These are phyloP conservation scores for Ctenicera cuprea DNA, from an alignment of 2,888 invertebrate genomes.

Conservation along the genomic window DNA sequence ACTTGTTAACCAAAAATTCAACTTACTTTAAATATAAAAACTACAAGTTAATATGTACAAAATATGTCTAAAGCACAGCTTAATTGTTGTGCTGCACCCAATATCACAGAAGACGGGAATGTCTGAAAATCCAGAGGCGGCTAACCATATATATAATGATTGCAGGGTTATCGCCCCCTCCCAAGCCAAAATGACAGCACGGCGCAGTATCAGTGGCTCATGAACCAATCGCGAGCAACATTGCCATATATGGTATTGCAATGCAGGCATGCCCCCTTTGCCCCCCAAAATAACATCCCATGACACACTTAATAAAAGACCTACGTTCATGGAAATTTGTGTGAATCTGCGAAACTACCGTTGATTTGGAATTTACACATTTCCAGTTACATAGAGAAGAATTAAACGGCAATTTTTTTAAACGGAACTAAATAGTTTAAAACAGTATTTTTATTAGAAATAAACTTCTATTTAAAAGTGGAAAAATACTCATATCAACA, in stretches of 20 bases:
- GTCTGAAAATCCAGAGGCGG: conserved; percentile 64
- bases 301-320: conserved; percentile 55
- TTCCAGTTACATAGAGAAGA: too few species aligned
- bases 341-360: conserved; percentile 14
- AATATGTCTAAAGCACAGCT: conserved; percentile 61
- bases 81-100: conserved; percentile 51
- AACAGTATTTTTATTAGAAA: too few species aligned
- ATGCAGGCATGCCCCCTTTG: conserved; percentile 74
- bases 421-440: too few species aligned
- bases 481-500: too few species aligned
- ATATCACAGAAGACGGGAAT: conserved; percentile 69
- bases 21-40: conserved; percentile 52
- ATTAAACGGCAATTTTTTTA: too few species aligned
- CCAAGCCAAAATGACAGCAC: conserved; percentile 69
- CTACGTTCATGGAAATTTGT: conserved; percentile 42
- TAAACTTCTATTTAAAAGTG: too few species aligned
- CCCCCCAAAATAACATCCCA: conserved; percentile 45
- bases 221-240: conserved; percentile 81
- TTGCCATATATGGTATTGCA: conserved; percentile 88
- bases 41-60: conserved; percentile 52
- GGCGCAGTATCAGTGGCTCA: conserved; percentile 67
- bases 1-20: conserved; percentile 21
- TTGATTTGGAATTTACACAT: not conserved
- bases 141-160: conserved; percentile 73
- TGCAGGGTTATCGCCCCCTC: conserved; percentile 77